phyloP scores from a whole-genome alignment of 2,113 vertebrate genomes.

The Oenanthe melanoleuca region DNA sequence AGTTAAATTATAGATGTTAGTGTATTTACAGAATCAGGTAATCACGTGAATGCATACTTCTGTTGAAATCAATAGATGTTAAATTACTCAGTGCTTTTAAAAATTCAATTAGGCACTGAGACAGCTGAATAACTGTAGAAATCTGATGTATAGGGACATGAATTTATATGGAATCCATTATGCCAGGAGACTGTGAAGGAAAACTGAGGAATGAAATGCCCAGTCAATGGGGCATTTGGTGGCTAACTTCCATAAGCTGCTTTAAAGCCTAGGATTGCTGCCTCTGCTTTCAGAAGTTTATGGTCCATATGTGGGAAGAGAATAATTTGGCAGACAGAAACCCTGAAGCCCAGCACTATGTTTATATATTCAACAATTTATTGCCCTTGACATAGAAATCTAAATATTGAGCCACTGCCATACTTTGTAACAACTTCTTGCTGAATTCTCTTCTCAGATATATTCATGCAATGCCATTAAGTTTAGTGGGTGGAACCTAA shows the following conservation, averaged over 20 bases:
- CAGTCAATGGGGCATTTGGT: neutral
- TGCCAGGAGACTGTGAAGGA: neutral
- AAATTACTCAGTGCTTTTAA: slow-evolving; percentile 2
- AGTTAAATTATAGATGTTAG: slow-evolving; percentile 18
- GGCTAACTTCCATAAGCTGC: neutral
- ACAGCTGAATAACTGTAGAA: neutral
- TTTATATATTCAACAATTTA: neutral
- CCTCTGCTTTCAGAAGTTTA: neutral
- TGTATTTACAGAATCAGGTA: neutral
- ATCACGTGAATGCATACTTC: neutral
- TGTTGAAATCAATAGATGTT: slow-evolving; percentile 29
- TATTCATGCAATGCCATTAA: fast-evolving
- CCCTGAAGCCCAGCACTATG: neutral
- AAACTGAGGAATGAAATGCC: neutral
- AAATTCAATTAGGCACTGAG: slow-evolving; percentile 11
- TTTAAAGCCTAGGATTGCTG: neutral
- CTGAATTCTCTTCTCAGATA: neutral
- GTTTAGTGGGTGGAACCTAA: neutral
- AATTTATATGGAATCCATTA: neutral
- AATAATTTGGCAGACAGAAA: neutral
- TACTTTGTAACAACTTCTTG: neutral
- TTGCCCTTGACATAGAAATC: slow-evolving; percentile 24
- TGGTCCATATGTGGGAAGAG: neutral
- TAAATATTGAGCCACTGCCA: neutral
- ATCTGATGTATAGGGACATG: neutral